A percentile compares a stretch with the other conserved stretches of the same genome.
Evolutionary conservation across 1,140 invertebrate genomes (phyloP).

Genomic region (Lepidurus couesii): DNA sequence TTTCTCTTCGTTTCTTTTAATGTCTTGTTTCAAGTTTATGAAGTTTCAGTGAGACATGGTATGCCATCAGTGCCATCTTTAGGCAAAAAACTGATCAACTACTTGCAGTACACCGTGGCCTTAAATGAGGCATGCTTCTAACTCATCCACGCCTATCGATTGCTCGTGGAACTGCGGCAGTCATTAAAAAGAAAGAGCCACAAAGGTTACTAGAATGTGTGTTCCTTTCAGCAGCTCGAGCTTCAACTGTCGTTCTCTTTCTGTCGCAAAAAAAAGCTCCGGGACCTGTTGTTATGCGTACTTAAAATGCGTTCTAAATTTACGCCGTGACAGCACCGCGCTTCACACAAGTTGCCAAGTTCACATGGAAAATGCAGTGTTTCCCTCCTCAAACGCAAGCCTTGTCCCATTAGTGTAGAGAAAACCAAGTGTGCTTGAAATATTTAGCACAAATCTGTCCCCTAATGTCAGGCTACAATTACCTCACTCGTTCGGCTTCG

Average conservation of each 20-base stretch:
- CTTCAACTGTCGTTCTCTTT: background rate
- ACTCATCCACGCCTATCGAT: background rate
- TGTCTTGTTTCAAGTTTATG: no score
- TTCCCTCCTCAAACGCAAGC: background rate
- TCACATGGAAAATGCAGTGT: background rate
- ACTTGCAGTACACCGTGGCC: background rate
- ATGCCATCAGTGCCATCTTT: no score
- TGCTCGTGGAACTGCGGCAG: background rate
- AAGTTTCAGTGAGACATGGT: no score
- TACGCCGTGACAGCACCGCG: background rate
- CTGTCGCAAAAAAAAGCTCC: background rate
- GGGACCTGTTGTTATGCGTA: conserved; percentile 2
- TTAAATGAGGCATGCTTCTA: background rate
- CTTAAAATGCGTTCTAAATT: background rate
- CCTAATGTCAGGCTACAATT: background rate
- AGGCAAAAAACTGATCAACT: no score
- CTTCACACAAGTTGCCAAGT: conserved; percentile 9
- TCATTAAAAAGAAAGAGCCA: background rate
- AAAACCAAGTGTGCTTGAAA: conserved; percentile 6
- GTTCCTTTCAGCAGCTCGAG: background rate
- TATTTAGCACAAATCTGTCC: conserved; percentile 9
- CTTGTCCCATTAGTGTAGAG: conserved; percentile 8
- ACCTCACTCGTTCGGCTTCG: background rate
- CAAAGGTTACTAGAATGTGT: background rate
- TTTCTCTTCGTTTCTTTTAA: no score